Percentiles rank a stretch among this genome's conserved stretches.
Evolutionary conservation across 2,113 vertebrate genomes (phyloP).

Genomic region (Macrotis lagotis): DNA sequence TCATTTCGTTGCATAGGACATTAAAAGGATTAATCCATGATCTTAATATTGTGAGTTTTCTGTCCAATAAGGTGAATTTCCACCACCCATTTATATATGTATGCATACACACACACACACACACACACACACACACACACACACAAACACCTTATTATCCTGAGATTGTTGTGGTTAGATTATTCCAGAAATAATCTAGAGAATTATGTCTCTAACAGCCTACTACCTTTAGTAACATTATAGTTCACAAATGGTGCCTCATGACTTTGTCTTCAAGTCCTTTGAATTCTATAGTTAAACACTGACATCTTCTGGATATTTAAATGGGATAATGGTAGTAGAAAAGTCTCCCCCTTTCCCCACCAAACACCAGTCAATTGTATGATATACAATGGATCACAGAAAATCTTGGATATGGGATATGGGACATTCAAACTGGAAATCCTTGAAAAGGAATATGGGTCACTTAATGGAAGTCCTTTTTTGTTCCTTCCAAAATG

Average conservation of each 20-base stretch:
- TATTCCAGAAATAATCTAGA: not conserved
- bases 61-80: not conserved
- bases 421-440: not conserved
- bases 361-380: not conserved
- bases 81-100: too few species aligned
- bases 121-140: too few species aligned
- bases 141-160: not conserved
- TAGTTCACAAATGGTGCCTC: not conserved
- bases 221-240: not conserved
- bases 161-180: not conserved
- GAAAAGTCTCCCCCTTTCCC: not conserved
- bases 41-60: not conserved
- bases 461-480: not conserved
- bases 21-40: too few species aligned
- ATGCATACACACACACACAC: too few species aligned
- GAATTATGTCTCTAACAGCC: not conserved
- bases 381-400: not conserved
- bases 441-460: not conserved
- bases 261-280: not conserved
- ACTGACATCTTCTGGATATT: not conserved
- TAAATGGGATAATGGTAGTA: not conserved
- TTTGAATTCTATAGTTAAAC: not conserved
- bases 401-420: not conserved
- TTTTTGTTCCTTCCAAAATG: not conserved
- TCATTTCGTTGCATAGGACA: not conserved